Evolutionary conservation across 1,140 invertebrate species (phyloP), one percentile per base, ranked within the genome.

Genomic region (Phortica variegata): DNA sequence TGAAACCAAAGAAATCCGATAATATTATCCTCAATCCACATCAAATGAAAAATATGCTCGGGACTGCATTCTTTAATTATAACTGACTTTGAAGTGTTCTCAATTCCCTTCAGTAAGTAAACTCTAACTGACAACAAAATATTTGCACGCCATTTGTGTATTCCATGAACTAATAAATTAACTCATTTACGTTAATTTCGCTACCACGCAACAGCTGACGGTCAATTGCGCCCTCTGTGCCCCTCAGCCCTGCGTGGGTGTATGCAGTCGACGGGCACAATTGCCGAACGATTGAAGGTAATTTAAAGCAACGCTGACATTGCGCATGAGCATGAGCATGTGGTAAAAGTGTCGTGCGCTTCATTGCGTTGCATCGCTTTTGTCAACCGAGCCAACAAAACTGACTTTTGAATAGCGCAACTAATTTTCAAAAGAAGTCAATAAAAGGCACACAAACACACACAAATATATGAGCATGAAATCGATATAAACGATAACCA

Each of bases 111-210:
- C n/a, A n/a, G n/a, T n/a, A n/a, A n/a, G n/a, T n/a, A n/a, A n/a
- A n/a, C n/a, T n/a, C n/a, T n/a, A n/a, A n/a, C n/a, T n/a, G n/a
- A n/a, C n/a, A n/a, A n/a, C n/a, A n/a, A n/a, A n/a, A n/a, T n/a
- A n/a, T n/a, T n/a, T n/a, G n/a, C n/a, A n/a, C n/a, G n/a, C n/a
- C n/a, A n/a, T n/a, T n/a, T n/a, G n/a, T n/a, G n/a, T n/a, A n/a
- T n/a, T n/a, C 23, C 23, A 26, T 26, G 62, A 55, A 53, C 63
- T 68, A 54, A 68, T 66, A 66, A 66, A 66, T 66, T 68, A 66
- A 66, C 63, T 53, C 60, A 66, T 66, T 66, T 66, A 66, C 62
- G 56, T 60, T 68, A 62, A 66, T 68, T 66, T 68, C 57, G 63
- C 63, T 66, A 68, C 61, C 60, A 63, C 18, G 19, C 26, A 20